A percentile compares a stretch with the other conserved stretches of the same genome.
phyloP scores from a whole-genome alignment of 2,113 vertebrate species.

The Rynchops niger region DNA sequence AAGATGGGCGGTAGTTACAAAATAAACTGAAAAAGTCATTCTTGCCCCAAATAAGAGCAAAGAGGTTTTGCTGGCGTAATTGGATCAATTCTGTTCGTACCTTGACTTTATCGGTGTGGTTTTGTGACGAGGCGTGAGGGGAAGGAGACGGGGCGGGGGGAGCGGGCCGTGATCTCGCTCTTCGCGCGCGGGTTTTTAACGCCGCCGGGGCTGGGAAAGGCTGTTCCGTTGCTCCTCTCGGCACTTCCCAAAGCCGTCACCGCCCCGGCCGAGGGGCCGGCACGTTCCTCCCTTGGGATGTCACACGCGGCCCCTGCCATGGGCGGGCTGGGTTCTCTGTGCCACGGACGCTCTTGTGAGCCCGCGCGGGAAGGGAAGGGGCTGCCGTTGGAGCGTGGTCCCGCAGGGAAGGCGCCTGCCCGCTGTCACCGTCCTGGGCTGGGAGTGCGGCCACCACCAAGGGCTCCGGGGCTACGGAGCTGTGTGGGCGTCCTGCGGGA shows the following conservation, averaged over 20 bases:
- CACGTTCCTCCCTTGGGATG: accelerated
- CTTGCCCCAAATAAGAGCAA: no score
- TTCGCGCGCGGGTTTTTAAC: accelerated
- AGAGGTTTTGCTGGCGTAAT: accelerated
- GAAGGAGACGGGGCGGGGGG: not conserved
- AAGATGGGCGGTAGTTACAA: accelerated
- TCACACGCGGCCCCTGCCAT: accelerated
- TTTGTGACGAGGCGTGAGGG: not conserved
- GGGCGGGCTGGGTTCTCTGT: not conserved
- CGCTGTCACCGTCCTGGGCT: accelerated
- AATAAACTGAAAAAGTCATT: accelerated
- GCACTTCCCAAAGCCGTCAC: accelerated
- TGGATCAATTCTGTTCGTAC: accelerated
- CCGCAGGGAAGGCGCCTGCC: not conserved
- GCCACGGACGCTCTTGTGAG: accelerated
- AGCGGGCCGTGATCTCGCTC: not conserved
- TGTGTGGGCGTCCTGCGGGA: accelerated
- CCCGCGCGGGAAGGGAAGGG: not conserved
- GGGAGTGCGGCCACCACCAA: accelerated
- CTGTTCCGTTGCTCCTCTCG: not conserved
- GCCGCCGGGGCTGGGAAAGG: not conserved
- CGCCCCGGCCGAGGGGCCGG: accelerated
- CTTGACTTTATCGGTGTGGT: accelerated
- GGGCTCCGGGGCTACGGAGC: not conserved
- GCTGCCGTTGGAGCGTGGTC: not conserved